A percentile compares a stretch with the other conserved stretches of the same genome.
Evolutionary conservation across 92 coral and sea anemone species (phyloP).

Genomic region (Porites rus): DNA sequence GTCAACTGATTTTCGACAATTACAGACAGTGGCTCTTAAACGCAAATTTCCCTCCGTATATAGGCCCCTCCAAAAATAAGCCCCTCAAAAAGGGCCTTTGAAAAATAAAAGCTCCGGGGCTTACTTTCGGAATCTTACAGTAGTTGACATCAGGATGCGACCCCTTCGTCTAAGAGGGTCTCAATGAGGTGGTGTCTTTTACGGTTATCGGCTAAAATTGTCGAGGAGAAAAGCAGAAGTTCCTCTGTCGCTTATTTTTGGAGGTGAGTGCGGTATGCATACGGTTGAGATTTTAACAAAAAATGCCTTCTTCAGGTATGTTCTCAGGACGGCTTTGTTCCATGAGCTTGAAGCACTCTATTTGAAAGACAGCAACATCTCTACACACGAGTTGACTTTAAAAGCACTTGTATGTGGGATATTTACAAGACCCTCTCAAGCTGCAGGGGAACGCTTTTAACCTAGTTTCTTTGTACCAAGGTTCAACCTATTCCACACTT

Average conservation of each 20-base stretch:
- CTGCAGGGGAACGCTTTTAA: conserved; percentile 18
- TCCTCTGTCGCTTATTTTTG: neutral
- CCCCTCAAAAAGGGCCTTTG: too few relatives aligned
- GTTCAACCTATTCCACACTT: conserved; percentile 30
- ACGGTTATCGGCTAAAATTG: conserved; percentile 13
- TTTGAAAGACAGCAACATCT: conserved; percentile 16
- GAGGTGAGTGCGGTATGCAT: neutral
- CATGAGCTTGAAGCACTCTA: conserved; percentile 28
- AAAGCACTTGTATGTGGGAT: conserved; percentile 43
- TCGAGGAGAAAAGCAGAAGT: conserved; percentile 41
- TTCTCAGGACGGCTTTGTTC: conserved; percentile 37
- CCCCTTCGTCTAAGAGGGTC: too few relatives aligned
- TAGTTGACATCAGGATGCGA: too few relatives aligned
- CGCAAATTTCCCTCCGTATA: too few relatives aligned
- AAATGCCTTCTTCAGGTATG: neutral
- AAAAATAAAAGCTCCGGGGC: too few relatives aligned
- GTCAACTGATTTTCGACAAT: too few relatives aligned
- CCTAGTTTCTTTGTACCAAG: conserved; percentile 53
- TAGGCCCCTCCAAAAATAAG: too few relatives aligned
- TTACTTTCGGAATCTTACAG: too few relatives aligned
- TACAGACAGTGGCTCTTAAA: too few relatives aligned
- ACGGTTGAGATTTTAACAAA: conserved; percentile 1
- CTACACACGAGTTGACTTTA: conserved; percentile 21
- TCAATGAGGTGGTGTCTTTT: too few relatives aligned
- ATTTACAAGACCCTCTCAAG: conserved; percentile 34